Percentiles rank a stretch among this genome's conserved stretches.
These are phyloP conservation scores for Aleadryas rufinucha DNA, from an alignment of 2,113 vertebrate species.

Conservation along the genomic window DNA sequence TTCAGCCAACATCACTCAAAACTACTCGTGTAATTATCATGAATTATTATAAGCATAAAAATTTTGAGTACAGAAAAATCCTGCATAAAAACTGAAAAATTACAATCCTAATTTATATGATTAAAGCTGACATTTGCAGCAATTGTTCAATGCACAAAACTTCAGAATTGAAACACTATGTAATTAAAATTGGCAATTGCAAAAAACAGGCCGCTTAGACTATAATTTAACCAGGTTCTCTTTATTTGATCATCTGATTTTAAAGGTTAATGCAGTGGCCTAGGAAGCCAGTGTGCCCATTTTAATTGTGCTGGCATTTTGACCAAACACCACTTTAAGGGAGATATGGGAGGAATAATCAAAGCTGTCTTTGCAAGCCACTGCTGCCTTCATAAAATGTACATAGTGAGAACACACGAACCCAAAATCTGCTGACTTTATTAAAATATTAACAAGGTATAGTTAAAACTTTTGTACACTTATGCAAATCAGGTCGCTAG, in stretches of 20 bases:
- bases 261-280: slow-evolving; percentile 65
- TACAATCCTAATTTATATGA: slow-evolving; percentile 59
- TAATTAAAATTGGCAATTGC: slow-evolving; percentile 75
- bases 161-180: slow-evolving; percentile 55
- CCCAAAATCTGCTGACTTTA: slow-evolving; percentile 66
- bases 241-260: slow-evolving; percentile 52
- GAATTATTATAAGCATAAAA: not conserved
- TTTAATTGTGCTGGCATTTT: not conserved
- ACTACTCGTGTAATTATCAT: not conserved
- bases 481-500: not conserved
- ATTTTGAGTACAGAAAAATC: slow-evolving; percentile 19
- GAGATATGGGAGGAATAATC: not conserved
- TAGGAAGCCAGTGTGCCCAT: slow-evolving; percentile 1
- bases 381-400: not conserved
- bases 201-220: slow-evolving; percentile 49
- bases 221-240: slow-evolving; percentile 63
- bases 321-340: slow-evolving; percentile 17
- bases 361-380: not conserved
- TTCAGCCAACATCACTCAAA: slow-evolving; percentile 11
- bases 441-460: slow-evolving; percentile 70
- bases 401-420: not conserved
- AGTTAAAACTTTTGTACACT: slow-evolving; percentile 66
- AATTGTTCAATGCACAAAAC: slow-evolving; percentile 52
- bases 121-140: slow-evolving; percentile 66
- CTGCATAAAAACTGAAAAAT: slow-evolving; percentile 47